A percentile compares a stretch with the other conserved stretches of the same genome.
These are phyloP conservation scores for Nyctereutes procyonoides DNA, from an alignment of 2,113 vertebrate genomes.

Conservation along the genomic window DNA sequence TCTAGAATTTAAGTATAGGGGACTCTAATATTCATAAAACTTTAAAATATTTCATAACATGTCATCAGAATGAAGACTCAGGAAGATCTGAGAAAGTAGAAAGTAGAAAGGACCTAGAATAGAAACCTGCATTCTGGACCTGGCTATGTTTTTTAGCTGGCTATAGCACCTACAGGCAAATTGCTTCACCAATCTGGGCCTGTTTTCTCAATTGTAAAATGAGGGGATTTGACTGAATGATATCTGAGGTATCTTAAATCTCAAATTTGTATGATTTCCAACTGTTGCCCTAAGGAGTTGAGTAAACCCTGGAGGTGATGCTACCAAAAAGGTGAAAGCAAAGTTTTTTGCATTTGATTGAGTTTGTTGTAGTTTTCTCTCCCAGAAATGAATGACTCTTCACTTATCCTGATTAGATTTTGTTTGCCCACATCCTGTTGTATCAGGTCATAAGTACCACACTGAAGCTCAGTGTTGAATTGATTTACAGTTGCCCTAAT, in stretches of 20 bases:
- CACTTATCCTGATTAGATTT: slow-evolving; percentile 47
- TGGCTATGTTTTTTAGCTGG: not conserved
- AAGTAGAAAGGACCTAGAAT: not conserved
- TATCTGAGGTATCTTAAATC: slow-evolving; percentile 25
- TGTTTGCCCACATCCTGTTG: slow-evolving; percentile 49
- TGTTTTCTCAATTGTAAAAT: slow-evolving; percentile 53
- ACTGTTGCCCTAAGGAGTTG: not conserved
- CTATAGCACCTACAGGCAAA: not conserved
- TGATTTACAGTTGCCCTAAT: slow-evolving; percentile 34
- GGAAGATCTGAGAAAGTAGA: slow-evolving; percentile 50
- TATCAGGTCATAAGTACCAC: not conserved
- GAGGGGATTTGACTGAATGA: slow-evolving; percentile 48
- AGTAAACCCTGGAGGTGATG: slow-evolving; percentile 31
- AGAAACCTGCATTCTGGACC: slow-evolving; percentile 31
- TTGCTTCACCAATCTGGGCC: not conserved
- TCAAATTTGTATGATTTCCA: slow-evolving; percentile 34
- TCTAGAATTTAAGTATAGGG: slow-evolving; percentile 18
- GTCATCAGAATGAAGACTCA: slow-evolving; percentile 34
- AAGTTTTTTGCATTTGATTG: not conserved
- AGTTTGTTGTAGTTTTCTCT: slow-evolving; percentile 46
- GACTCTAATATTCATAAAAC: slow-evolving; percentile 37
- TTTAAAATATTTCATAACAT: slow-evolving; percentile 47
- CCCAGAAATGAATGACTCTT: slow-evolving; percentile 35
- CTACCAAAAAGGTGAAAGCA: slow-evolving; percentile 38
- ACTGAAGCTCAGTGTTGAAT: slow-evolving; percentile 11